A percentile compares a stretch with the other conserved stretches of the same genome.
Evolutionary conservation across 2,113 vertebrate genomes (phyloP).

Genomic region (Plectropomus leopardus): DNA sequence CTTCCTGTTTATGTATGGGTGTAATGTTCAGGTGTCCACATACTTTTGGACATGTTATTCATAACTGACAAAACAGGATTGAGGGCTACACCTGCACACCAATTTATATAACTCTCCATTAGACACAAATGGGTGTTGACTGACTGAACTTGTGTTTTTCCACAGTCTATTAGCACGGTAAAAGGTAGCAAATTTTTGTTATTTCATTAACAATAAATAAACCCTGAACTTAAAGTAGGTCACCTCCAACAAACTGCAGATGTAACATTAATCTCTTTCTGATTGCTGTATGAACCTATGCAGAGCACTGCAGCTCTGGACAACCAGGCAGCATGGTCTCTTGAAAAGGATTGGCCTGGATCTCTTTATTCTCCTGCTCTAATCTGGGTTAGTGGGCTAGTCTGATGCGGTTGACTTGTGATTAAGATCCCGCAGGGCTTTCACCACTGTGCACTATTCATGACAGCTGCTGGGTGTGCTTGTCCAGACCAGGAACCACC

Average conservation of each 20-base stretch:
- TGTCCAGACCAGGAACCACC: neutral
- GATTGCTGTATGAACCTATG: neutral
- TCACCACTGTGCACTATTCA: constrained; percentile 32
- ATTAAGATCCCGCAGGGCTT: constrained; percentile 57
- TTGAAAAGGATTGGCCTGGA: constrained; percentile 39
- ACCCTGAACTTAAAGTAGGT: neutral
- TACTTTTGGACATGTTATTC: neutral
- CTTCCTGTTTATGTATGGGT: neutral
- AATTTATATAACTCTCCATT: neutral
- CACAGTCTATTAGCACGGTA: neutral
- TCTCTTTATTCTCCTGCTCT: constrained; percentile 42
- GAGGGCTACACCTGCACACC: neutral
- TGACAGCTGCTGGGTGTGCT: constrained; percentile 38
- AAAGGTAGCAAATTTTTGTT: neutral
- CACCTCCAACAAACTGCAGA: neutral
- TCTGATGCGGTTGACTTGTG: constrained; percentile 36
- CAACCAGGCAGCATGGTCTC: constrained; percentile 8
- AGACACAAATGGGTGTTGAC: neutral
- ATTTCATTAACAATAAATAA: neutral
- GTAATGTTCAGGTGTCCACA: neutral
- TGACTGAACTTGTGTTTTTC: neutral
- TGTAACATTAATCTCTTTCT: constrained; percentile 3
- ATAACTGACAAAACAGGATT: neutral
- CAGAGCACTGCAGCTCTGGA: constrained; percentile 17
- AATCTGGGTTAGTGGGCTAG: constrained; percentile 71